phyloP scores from a whole-genome alignment of 1,140 invertebrate genomes.

The Brachionus calyciflorus region DNA sequence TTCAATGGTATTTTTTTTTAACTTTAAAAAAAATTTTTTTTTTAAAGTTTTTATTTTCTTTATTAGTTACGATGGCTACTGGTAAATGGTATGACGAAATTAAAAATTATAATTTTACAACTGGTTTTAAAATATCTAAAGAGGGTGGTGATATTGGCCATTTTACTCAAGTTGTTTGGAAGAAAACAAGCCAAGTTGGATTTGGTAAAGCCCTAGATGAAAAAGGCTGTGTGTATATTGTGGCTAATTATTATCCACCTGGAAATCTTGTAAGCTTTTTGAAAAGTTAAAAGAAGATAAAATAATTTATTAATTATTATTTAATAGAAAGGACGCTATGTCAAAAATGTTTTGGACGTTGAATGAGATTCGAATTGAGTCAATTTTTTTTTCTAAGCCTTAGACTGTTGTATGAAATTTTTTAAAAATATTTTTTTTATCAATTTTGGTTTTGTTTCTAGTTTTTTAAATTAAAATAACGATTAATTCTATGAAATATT shows the following conservation, averaged over 20 bases:
- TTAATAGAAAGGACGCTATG: not conserved
- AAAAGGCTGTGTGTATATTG: constrained; percentile 69
- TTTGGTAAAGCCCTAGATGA: constrained; percentile 67
- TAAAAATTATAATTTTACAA: constrained; percentile 40
- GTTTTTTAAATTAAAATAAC: no score
- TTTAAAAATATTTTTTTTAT: no score
- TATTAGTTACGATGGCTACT: constrained; percentile 30
- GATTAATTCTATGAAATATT: no score
- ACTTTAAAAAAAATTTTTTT: not conserved
- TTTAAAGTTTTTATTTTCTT: not conserved
- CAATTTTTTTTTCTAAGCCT: no score
- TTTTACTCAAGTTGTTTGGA: constrained; percentile 68
- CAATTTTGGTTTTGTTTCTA: no score
- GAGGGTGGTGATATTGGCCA: constrained; percentile 51
- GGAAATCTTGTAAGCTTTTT: constrained; percentile 65
- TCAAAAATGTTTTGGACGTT: not conserved
- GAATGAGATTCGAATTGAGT: no score
- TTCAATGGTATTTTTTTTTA: constrained; percentile 45
- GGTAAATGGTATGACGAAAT: constrained; percentile 47
- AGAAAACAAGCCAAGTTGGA: constrained; percentile 69
- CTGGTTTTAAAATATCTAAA: not conserved
- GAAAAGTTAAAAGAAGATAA: constrained; percentile 69
- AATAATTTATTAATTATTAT: constrained; percentile 64
- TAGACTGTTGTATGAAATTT: no score
- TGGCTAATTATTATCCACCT: constrained; percentile 76